A percentile compares a stretch with the other conserved stretches of the same genome.
Conservation (phyloP, 2,797 vertebrate genomes). For the Catostomus latipinnis region DNA sequence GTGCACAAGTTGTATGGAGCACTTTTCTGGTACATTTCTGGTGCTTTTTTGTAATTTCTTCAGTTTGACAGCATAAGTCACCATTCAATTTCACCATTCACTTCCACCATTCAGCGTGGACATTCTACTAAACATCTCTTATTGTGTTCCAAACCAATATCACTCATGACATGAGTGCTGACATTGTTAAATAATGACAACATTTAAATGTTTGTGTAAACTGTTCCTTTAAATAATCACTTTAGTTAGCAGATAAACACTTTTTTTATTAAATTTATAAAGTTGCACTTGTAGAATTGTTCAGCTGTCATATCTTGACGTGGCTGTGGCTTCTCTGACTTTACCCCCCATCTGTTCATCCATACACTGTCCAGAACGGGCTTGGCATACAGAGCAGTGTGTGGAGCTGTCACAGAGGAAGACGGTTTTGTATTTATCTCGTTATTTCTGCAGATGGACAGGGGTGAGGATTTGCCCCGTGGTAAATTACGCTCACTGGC, state of each 20-base stretch:
- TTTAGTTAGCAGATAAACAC: background rate
- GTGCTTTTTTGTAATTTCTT: no score
- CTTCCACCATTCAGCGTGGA: no score
- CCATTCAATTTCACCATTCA: no score
- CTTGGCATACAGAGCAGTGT: conserved; percentile 15
- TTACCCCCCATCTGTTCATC: conserved; percentile 32
- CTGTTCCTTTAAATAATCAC: background rate
- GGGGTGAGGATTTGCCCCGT: conserved; percentile 73
- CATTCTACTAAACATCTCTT: no score
- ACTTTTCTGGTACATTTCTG: no score
- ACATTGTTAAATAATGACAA: no score
- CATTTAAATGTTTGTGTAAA: background rate
- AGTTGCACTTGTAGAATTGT: conserved; percentile 12
- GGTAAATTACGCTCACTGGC: conserved; percentile 73
- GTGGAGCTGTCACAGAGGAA: conserved; percentile 27
- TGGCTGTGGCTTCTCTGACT: background rate
- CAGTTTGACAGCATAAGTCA: no score
- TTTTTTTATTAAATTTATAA: background rate
- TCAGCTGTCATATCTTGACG: conserved; percentile 17
- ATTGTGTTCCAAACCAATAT: no score
- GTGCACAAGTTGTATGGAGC: no score
- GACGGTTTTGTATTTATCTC: conserved; percentile 62
- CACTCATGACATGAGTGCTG: no score
- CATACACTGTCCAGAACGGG: conserved; percentile 3
- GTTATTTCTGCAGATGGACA: conserved; percentile 78